A percentile compares a stretch with the other conserved stretches of the same genome.
phyloP scores from a whole-genome alignment of 2,797 vertebrate species.

The Babyrousa celebensis region DNA sequence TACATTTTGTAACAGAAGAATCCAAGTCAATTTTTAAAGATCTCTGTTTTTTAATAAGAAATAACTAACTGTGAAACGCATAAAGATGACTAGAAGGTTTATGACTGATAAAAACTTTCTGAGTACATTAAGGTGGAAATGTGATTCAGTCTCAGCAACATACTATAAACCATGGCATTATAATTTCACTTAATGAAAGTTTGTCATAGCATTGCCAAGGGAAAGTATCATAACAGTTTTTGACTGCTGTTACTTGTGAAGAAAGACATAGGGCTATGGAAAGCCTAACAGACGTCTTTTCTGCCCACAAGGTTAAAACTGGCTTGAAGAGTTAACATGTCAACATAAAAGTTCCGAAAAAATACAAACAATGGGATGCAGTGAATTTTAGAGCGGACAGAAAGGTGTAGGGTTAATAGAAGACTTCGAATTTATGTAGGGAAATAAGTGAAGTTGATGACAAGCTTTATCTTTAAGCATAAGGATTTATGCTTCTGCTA shows the following conservation, averaged over 20 bases:
- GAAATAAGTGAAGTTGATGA: slow-evolving; percentile 37
- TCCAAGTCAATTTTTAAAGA: slow-evolving; percentile 3
- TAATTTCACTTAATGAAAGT: slow-evolving; percentile 26
- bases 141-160: slow-evolving; percentile 19
- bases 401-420: not conserved
- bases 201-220: not conserved
- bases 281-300: not conserved
- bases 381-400: slow-evolving; percentile 22
- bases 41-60: slow-evolving; percentile 24
- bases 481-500: slow-evolving; percentile 42
- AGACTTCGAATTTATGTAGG: slow-evolving; percentile 29
- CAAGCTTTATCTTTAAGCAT: slow-evolving; percentile 28
- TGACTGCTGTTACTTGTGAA: not conserved
- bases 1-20: slow-evolving; percentile 47
- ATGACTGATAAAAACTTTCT: slow-evolving; percentile 63
- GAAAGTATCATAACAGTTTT: slow-evolving; percentile 13
- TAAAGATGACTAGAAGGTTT: slow-evolving; percentile 47
- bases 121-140: slow-evolving; percentile 36
- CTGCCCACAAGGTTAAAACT: not conserved
- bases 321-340: not conserved
- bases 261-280: not conserved
- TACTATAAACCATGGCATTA: not conserved
- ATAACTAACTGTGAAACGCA: slow-evolving; percentile 34
- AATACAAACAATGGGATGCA: slow-evolving; percentile 2
- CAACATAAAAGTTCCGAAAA: not conserved